A percentile compares a stretch with the other conserved stretches of the same genome.
These are phyloP conservation scores for Caenorhabditis macrosperma DNA, from an alignment of 2,888 invertebrate genomes.

Conservation along the genomic window DNA sequence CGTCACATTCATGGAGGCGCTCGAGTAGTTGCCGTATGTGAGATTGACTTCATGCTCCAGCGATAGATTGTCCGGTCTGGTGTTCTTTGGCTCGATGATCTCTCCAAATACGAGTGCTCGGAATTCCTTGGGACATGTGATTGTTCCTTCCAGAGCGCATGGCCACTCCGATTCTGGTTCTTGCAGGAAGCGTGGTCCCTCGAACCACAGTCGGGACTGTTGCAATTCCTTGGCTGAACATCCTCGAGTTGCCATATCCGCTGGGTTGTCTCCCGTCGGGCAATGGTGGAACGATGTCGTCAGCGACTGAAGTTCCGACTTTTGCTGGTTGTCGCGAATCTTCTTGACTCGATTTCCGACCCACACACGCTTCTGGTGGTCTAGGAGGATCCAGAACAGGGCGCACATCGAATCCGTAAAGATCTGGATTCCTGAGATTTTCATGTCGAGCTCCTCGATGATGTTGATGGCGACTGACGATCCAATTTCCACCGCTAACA, in stretches of 20 bases:
- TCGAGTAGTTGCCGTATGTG: too few species aligned
- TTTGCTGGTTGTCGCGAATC: background rate
- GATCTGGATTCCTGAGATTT: background rate
- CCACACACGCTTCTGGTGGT: background rate
- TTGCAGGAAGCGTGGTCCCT: background rate
- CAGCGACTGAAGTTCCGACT: background rate
- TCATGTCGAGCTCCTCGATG: background rate
- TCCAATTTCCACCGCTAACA: background rate
- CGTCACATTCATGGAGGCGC: too few species aligned
- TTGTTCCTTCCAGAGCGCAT: too few species aligned
- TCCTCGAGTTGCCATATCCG: conserved; percentile 64
- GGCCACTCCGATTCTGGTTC: background rate
- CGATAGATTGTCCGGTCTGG: too few species aligned
- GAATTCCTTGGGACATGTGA: too few species aligned
- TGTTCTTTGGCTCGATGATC: too few species aligned
- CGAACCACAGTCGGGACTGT: background rate
- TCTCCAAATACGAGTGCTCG: too few species aligned
- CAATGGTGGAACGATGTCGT: background rate
- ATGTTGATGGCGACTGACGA: background rate
- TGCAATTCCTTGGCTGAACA: background rate
- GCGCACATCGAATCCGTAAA: background rate
- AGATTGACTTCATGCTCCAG: too few species aligned
- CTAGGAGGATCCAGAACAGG: background rate
- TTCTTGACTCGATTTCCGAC: background rate
- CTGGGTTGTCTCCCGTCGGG: conserved; percentile 71